Evolutionary conservation across 2,888 invertebrate species (phyloP), one percentile per base, ranked within the genome.

Genomic region (Dicyrtoma fusca): DNA sequence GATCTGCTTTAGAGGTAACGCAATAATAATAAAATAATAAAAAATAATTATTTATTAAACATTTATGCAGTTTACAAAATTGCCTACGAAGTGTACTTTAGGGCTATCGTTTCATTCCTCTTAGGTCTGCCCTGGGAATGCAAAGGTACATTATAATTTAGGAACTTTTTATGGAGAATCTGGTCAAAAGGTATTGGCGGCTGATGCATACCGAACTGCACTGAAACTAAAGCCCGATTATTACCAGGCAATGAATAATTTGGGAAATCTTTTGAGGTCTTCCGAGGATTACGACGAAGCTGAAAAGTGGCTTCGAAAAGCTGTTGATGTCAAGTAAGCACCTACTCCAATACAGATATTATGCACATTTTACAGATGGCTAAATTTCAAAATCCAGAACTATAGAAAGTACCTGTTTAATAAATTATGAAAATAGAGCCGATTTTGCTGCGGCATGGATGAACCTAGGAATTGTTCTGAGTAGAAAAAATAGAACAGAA

Each of bases 391-490:
- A 11, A 11, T n/a, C n/a, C n/a, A n/a, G n/a, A n/a, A n/a, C n/a
- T n/a, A n/a, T n/a, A 17, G 10, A 53, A 14, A 53, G 53, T 19
- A 13, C 19, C 8, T 62, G 14, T 62, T 44, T 45, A 19, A 8
- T 47, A 49, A 51, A 66, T 73, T 73, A 57, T n/a, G n/a, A n/a
- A n/a, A n/a, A 82, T 84, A 92, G 93, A 81, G 86, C 90, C 44
- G 91, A 92, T 82, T 97, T 97, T 85, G 92, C 97, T 1, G 92
- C 95, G 0, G 97, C 97, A 0, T 98, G 97, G 97, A 97, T 97
- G 97, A 98, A 98, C 85, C 86, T 97, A 68, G 97, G 97, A 17
- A 97, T 97, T 80, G 92, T 96, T 42, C 87, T 95, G 77, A 90
- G 94, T 0, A 88, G 89, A 49, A 88, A 89, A 78, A 88, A 90